These are phyloP conservation scores for Eretmochelys imbricata DNA, from an alignment of 2,113 vertebrate species.

Conservation along the genomic window DNA sequence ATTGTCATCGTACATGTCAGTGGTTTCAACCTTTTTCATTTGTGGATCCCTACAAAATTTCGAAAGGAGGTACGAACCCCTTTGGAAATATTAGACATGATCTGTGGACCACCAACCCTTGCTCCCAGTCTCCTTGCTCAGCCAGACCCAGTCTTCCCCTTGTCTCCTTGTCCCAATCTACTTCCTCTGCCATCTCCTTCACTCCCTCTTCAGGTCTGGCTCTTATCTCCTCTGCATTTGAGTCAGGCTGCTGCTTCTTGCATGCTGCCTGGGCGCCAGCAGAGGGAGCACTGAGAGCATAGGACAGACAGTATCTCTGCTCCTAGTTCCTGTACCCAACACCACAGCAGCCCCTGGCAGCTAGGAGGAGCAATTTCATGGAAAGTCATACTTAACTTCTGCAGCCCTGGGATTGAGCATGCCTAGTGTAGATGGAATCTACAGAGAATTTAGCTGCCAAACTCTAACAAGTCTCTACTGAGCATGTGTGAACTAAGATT, in stretches of 20 bases:
- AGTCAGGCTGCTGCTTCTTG: not conserved
- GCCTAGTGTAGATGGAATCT: not conserved
- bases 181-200: not conserved
- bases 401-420: not conserved
- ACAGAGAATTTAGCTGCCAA: not conserved
- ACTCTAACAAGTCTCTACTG: too few relatives aligned
- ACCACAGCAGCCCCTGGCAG: not conserved
- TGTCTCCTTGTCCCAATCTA: not conserved
- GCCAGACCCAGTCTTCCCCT: not conserved
- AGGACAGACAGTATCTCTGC: not conserved
- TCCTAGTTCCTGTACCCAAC: not conserved
- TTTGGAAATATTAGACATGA: too few relatives aligned
- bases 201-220: not conserved
- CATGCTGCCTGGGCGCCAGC: not conserved
- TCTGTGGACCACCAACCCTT: not conserved
- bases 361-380: not conserved
- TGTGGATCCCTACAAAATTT: too few relatives aligned
- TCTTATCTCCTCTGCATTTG: not conserved
- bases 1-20: not conserved
- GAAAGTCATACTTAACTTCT: not conserved
- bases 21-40: too few relatives aligned
- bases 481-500: not conserved
- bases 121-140: not conserved
- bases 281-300: not conserved
- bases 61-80: too few relatives aligned